Evolutionary conservation across 1,140 invertebrate genomes (phyloP).

Genomic region (Ephestia elutella): DNA sequence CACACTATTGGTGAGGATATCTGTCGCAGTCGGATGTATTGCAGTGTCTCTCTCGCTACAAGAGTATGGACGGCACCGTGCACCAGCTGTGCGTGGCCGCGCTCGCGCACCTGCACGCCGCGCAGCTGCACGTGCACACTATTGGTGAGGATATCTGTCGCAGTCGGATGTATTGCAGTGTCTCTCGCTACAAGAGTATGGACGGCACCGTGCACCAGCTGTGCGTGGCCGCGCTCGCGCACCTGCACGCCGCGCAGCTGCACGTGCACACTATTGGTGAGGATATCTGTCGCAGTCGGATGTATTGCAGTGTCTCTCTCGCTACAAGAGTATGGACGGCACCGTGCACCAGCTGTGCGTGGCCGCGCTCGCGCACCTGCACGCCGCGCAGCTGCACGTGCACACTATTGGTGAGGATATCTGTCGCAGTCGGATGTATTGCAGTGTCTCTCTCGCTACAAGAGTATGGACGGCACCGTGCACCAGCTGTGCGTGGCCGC

Average conservation of each 20-base stretch:
- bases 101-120: conserved; percentile 89
- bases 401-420: conserved; percentile 79
- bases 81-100: conserved; percentile 96
- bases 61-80: conserved; percentile 97
- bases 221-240: conserved; percentile 93
- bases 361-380: conserved; percentile 92
- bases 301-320: too few species aligned
- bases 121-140: conserved; percentile 85
- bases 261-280: conserved; percentile 84
- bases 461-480: conserved; percentile 97
- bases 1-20: conserved; percentile 79
- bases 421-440: too few species aligned
- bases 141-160: conserved; percentile 73
- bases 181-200: too few species aligned
- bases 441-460: too few species aligned
- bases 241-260: conserved; percentile 88
- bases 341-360: conserved; percentile 97
- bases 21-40: too few species aligned
- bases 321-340: too few species aligned
- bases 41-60: too few species aligned
- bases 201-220: conserved; percentile 98
- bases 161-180: too few species aligned
- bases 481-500: conserved; percentile 96
- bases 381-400: conserved; percentile 86
- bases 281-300: too few species aligned